These are phyloP conservation scores for Malacoraja senta DNA, from an alignment of 2,797 vertebrate species.

Conservation along the genomic window DNA sequence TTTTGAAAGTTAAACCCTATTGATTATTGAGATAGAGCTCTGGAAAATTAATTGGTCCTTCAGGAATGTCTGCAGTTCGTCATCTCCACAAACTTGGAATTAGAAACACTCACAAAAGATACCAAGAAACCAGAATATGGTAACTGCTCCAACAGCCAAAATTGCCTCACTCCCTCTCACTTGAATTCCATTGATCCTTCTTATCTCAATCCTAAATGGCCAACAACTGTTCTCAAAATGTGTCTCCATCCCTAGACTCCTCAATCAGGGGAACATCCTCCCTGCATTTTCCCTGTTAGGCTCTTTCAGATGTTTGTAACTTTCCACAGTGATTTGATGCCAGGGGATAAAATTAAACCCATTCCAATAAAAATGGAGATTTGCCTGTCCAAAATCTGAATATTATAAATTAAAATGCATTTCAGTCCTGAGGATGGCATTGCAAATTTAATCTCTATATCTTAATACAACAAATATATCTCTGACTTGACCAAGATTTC, in stretches of 20 bases:
- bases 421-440: neutral
- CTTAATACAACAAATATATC: neutral
- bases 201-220: no score
- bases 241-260: no score
- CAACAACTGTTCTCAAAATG: no score
- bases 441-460: neutral
- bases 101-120: neutral
- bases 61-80: neutral
- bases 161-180: neutral
- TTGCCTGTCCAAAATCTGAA: neutral
- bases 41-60: neutral
- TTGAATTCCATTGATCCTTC: no score
- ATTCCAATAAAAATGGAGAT: neutral
- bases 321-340: neutral
- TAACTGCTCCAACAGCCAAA: neutral
- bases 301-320: no score
- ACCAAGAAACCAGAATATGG: neutral
- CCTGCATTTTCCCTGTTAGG: no score
- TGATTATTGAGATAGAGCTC: no score
- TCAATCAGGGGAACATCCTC: no score
- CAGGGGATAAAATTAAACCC: neutral
- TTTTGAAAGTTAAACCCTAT: no score
- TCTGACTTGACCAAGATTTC: conserved; percentile 12
- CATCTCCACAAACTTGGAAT: neutral
- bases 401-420: neutral